These are phyloP conservation scores for Rhyacophila evoluta DNA, from an alignment of 2,888 invertebrate species.

Conservation along the genomic window DNA sequence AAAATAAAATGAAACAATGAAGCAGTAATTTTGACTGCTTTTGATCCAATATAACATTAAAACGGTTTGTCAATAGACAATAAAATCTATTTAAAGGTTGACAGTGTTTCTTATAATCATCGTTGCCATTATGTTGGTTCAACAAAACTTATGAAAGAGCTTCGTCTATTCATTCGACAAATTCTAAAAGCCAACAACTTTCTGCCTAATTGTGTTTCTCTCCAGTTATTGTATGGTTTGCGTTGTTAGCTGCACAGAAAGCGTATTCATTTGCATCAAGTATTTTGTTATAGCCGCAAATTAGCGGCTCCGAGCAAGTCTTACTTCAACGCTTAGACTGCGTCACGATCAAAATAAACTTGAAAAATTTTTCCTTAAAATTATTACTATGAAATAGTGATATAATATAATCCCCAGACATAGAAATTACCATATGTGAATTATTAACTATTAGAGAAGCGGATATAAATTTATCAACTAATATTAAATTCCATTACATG, in stretches of 20 bases:
- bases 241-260: constrained; percentile 41
- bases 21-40: too few relatives aligned
- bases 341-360: neutral
- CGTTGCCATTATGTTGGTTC: neutral
- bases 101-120: constrained; percentile 25
- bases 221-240: constrained; percentile 36
- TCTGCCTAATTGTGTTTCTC: constrained; percentile 53
- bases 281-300: constrained; percentile 46
- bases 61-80: too few relatives aligned
- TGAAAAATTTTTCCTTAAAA: too few relatives aligned
- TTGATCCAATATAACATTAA: too few relatives aligned
- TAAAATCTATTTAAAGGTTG: neutral
- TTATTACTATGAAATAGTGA: too few relatives aligned
- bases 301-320: constrained; percentile 23
- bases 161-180: constrained; percentile 50
- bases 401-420: too few relatives aligned
- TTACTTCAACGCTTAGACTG: neutral
- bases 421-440: too few relatives aligned
- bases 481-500: too few relatives aligned
- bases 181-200: constrained; percentile 53
- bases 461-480: too few relatives aligned
- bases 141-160: constrained; percentile 27
- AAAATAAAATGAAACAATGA: too few relatives aligned
- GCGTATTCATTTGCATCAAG: constrained; percentile 52
- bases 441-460: too few relatives aligned